A percentile compares a stretch with the other conserved stretches of the same genome.
Evolutionary conservation across 2,888 invertebrate genomes (phyloP).

Genomic region (Nomada hirtipes): DNA sequence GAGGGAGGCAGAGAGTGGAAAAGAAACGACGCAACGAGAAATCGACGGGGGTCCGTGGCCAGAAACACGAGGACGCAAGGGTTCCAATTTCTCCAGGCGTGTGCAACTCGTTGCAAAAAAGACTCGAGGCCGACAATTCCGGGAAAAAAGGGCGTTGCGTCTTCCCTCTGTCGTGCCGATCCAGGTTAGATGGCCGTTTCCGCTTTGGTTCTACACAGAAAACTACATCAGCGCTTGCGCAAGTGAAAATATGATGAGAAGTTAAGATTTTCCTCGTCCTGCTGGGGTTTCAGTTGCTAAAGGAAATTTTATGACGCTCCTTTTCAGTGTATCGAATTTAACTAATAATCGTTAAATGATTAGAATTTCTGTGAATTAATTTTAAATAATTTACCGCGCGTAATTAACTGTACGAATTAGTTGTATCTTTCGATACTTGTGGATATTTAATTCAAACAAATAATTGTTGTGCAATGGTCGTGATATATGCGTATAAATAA

Average conservation of each 20-base stretch:
- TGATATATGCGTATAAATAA: too few species aligned
- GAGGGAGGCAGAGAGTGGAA: slow-evolving; percentile 2
- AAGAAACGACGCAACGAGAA: slow-evolving; percentile 39
- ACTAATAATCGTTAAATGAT: too few species aligned
- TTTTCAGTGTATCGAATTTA: too few species aligned
- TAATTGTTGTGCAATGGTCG: too few species aligned
- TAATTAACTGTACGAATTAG: too few species aligned
- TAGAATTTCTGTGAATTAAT: too few species aligned
- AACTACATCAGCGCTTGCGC: neutral
- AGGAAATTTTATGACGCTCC: too few species aligned
- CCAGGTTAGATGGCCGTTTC: slow-evolving; percentile 29
- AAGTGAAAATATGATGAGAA: neutral
- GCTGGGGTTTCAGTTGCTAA: too few species aligned
- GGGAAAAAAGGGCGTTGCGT: slow-evolving; percentile 47
- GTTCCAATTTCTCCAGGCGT: slow-evolving; percentile 60
- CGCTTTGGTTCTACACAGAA: slow-evolving; percentile 25
- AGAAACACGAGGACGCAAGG: slow-evolving; percentile 58
- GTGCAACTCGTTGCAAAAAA: slow-evolving; percentile 61
- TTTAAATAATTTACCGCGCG: too few species aligned
- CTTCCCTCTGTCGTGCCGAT: slow-evolving; percentile 17
- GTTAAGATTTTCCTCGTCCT: neutral
- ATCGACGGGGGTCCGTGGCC: slow-evolving; percentile 54
- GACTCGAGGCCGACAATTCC: slow-evolving; percentile 52
- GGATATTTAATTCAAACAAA: too few species aligned
- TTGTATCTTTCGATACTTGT: too few species aligned